Evolutionary conservation across 2,113 vertebrate species (phyloP).

Genomic region (Heteronetta atricapilla): DNA sequence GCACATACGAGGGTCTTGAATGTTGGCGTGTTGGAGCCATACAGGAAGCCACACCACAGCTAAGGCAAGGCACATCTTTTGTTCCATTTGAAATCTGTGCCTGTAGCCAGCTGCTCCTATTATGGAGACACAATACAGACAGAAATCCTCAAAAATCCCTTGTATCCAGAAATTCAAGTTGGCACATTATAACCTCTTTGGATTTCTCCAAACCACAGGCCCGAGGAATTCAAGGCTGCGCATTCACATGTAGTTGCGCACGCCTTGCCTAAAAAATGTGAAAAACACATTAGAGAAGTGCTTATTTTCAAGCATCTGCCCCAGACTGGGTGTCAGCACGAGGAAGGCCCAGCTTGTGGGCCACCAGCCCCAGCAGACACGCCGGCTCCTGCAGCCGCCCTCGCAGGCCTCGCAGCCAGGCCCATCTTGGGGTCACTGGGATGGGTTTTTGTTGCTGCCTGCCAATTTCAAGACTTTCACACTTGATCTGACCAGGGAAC

Average conservation of each 20-base stretch:
- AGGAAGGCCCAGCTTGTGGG: background rate
- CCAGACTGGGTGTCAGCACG: constrained; percentile 2
- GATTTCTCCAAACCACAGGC: constrained; percentile 52
- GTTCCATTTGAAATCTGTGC: constrained; percentile 3
- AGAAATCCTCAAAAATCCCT: constrained; percentile 42
- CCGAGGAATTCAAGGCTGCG: background rate
- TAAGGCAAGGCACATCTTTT: constrained; percentile 12
- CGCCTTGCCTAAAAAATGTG: constrained; percentile 18
- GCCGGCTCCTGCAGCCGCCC: background rate
- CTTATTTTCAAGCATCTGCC: constrained; percentile 23
- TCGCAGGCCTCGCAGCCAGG: background rate
- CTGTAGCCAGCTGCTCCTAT: constrained; percentile 31
- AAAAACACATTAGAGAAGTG: constrained; percentile 29
- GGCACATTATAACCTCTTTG: background rate
- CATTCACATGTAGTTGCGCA: constrained; percentile 6
- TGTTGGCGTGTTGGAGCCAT: background rate
- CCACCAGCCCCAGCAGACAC: constrained; percentile 38
- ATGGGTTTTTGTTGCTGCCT: background rate
- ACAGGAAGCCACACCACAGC: background rate
- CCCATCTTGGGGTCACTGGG: background rate
- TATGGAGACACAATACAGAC: constrained; percentile 42
- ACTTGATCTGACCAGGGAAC: background rate
- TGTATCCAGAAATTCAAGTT: constrained; percentile 42
- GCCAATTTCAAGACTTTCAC: background rate
- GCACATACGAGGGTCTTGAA: background rate